phyloP scores from a whole-genome alignment of 2,888 invertebrate genomes.

The Syrista parreyssii region DNA sequence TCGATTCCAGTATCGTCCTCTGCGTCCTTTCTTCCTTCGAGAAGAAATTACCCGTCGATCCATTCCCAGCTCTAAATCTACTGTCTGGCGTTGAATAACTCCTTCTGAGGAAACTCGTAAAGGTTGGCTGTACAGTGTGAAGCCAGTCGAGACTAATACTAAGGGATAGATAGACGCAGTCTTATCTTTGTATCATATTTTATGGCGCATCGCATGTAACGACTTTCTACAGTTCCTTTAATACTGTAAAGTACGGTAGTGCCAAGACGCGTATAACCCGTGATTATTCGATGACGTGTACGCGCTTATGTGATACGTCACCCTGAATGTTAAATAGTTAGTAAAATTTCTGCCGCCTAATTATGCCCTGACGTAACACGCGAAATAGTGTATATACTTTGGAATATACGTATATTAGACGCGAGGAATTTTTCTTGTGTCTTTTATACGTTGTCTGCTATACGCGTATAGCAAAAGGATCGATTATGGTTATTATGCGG shows the following conservation, averaged over 20 bases:
- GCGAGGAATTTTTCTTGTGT: background rate
- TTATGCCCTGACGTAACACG: background rate
- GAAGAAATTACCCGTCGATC: background rate
- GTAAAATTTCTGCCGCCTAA: background rate
- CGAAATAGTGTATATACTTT: background rate
- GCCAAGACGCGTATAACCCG: background rate
- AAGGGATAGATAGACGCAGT: background rate
- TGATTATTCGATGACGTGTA: background rate
- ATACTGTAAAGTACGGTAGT: background rate
- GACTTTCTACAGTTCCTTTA: background rate
- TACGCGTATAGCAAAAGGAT: background rate
- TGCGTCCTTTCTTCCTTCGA: background rate
- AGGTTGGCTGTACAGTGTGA: background rate
- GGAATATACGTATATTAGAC: background rate
- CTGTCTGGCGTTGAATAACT: background rate
- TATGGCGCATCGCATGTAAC: background rate
- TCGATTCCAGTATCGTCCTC: background rate
- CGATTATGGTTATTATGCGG: background rate
- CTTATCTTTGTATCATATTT: background rate
- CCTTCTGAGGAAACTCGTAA: constrained; percentile 16
- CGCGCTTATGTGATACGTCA: background rate
- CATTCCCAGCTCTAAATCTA: background rate
- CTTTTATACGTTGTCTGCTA: background rate
- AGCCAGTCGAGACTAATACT: background rate
- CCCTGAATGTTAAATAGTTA: background rate